phyloP scores from a whole-genome alignment of 2,797 vertebrate genomes.

The Balearica regulorum region DNA sequence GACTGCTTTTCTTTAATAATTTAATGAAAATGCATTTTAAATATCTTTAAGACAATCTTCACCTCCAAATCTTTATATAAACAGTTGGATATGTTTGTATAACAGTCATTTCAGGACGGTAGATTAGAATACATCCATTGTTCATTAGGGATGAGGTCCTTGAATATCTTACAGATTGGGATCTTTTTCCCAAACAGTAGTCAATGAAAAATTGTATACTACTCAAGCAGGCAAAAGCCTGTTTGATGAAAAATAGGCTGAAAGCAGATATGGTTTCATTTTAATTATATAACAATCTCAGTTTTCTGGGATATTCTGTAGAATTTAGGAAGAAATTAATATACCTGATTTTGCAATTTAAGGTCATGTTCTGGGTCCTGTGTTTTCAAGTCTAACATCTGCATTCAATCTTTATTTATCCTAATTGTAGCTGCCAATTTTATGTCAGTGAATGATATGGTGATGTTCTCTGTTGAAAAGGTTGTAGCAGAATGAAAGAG shows the following conservation, averaged over 20 bases:
- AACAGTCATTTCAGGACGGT: not conserved
- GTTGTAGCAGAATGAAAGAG: not conserved
- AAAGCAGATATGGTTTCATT: not conserved
- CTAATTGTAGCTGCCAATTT: not conserved
- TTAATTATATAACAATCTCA: not conserved
- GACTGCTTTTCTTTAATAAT: not conserved
- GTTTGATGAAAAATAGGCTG: not conserved
- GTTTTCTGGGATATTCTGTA: not conserved
- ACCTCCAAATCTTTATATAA: not conserved
- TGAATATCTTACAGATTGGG: not conserved
- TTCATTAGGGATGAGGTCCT: not conserved
- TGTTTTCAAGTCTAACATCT: not conserved
- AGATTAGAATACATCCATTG: not conserved
- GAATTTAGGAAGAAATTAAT: not conserved
- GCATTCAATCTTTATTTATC: not conserved
- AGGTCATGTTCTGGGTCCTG: not conserved
- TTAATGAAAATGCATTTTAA: not conserved
- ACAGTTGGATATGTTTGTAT: not conserved
- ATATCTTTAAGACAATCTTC: not conserved
- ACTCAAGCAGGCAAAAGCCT: not conserved
- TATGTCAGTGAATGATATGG: not conserved
- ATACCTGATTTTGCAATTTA: not conserved
- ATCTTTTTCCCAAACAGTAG: not conserved
- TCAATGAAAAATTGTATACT: not conserved
- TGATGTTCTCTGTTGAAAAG: not conserved